Evolutionary conservation across 2,113 vertebrate species (phyloP), one percentile per base, ranked within the genome.

Genomic region (Neotoma lepida): DNA sequence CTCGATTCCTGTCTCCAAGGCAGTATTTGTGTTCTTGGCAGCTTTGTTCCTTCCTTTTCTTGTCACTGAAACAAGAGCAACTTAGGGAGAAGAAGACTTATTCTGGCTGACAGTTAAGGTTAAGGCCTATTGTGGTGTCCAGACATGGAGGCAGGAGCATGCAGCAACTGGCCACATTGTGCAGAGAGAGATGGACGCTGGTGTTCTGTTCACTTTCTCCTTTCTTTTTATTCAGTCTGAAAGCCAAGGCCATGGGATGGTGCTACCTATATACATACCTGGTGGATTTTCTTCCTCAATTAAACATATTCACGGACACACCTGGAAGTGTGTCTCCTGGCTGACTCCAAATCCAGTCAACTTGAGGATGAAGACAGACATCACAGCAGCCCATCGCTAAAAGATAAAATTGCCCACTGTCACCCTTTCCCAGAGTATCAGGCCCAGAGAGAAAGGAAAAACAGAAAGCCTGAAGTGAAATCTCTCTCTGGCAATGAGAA

Each of bases 351-450:
- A 17, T 41, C 54, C 22, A 15, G 24, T 2, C 54, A 39, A 17
- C 6, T 28, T 28, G 54, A 58, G 24, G 35, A 56, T 58, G 54
- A 58, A 39, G 49, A 41, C 4, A n/a, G n/a, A 81, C 2, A 14
- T 28, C 78, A 15, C 2, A 15, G n/a, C 22, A 56, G 56, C 56
- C 28, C 56, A 30, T 9, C 2, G 24, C 24, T 61, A 81, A n/a
- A 56, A 81, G 33, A 56, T n/a, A 39, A 74, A 74, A n/a, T 15
- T 15, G 13, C 54, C 22, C 24, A 15, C 80, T 33, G 44, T 44
- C 1, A 4, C 7, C 20, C 22, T n/a, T 30, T 30, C n/a, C 56
- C 33, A 44, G 0, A 0, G 22, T 4, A 58, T 58, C 78, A 58
- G 35, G 54, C 54, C 54, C 35, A 41, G 78, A 28, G 33, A 66